Percentiles rank a stretch among this genome's conserved stretches.
Conservation (phyloP, 2,888 invertebrate genomes). For the Ornithoptera alexandrae region DNA sequence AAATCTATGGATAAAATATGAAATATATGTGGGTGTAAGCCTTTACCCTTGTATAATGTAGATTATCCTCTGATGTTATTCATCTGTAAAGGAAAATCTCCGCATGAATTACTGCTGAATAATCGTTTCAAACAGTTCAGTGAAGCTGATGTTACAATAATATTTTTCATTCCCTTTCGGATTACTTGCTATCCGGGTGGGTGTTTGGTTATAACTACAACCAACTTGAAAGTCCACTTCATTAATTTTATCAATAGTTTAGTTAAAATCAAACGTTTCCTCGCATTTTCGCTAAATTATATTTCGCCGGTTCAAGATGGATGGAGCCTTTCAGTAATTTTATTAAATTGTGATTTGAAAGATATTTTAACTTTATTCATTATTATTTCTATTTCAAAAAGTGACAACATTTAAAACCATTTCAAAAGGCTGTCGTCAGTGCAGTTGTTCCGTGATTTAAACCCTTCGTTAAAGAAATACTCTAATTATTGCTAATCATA, state of each 20-base stretch:
- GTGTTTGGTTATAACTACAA: neutral
- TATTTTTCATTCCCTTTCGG: neutral
- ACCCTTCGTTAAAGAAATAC: too few species aligned
- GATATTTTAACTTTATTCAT: too few species aligned
- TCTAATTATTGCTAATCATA: too few species aligned
- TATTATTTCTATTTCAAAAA: too few species aligned
- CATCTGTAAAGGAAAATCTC: constrained; percentile 3
- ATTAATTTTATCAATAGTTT: neutral
- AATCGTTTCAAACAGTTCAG: constrained; percentile 13
- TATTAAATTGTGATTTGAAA: neutral
- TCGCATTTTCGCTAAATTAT: neutral
- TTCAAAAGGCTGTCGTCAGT: too few species aligned
- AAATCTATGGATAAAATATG: neutral
- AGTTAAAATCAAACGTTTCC: neutral
- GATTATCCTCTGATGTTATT: neutral
- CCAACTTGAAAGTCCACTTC: neutral
- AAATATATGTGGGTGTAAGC: neutral
- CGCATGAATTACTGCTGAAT: constrained; percentile 15
- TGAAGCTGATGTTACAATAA: neutral
- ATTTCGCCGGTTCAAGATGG: neutral
- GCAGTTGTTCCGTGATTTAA: too few species aligned
- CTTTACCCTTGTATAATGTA: neutral
- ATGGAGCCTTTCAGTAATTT: neutral
- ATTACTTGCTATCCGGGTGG: neutral
- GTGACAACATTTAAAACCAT: too few species aligned